Evolutionary conservation across 2,888 invertebrate species (phyloP), one percentile per base, ranked within the genome.

Genomic region (Scaptomyza reducta): DNA sequence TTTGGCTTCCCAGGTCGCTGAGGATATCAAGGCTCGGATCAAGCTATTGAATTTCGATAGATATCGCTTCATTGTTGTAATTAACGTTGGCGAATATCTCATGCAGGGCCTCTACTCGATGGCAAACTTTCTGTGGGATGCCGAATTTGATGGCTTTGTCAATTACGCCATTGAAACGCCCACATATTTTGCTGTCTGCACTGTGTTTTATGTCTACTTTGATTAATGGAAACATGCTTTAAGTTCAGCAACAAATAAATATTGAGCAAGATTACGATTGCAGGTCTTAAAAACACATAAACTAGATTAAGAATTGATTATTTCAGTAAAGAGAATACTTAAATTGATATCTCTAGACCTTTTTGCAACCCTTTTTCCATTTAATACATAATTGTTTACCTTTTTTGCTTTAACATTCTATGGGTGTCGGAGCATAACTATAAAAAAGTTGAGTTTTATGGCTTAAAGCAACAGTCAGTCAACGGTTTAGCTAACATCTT

Each of bases 121-220:
- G 62, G 81, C 87, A 0, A 90, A 90, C 49, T 92, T 91, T 61
- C 67, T 92, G 4, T 92, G 92, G 92, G 92, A 92, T 72, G 88
- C 89, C 14, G 88, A 89, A 13, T 88, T 80, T 27, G 92, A 92
- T 73, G 90, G 90, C 9, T 90, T 88, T 59, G 78, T 91, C 5
- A 88, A 87, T 18, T 90, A 91, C 49, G 77, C 79, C 14, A 80
- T 90, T 61, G 91, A 92, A 47, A 88, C 83, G 4, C 89, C 90
- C 1, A 87, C 86, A 33, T 89, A 88, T 62, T 91, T 90, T 71
- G 91, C 89, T 14, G 77, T 90, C 59, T 91, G 89, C 44, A 88
- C 90, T 1, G 71, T 91, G 18, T 92, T 90, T 82, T 91, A 91
- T 55, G 63, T 91, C 29, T 92, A 92, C 68, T 92, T 86, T 67